Evolutionary conservation across 1,140 invertebrate species (phyloP).

Genomic region (Doryteuthis pealeii): DNA sequence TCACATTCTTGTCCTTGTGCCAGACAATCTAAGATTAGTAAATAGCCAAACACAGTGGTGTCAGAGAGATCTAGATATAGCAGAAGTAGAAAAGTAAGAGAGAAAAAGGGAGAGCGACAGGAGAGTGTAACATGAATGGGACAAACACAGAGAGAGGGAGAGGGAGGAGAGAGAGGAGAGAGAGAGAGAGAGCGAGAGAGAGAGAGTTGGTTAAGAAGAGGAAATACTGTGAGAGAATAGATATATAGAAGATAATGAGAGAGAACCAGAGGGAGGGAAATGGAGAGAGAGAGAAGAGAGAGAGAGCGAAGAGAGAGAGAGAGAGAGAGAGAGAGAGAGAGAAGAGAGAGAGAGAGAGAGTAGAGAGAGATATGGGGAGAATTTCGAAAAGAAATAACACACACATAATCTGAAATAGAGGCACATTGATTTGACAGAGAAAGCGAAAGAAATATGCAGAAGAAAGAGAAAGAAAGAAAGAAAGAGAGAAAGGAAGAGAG

Average conservation of each 20-base stretch:
- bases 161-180: neutral
- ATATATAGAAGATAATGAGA: neutral
- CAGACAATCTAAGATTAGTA: too few relatives aligned
- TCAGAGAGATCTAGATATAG: neutral
- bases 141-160: neutral
- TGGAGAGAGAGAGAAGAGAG: neutral
- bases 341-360: neutral
- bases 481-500: too few relatives aligned
- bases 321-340: constrained; percentile 1
- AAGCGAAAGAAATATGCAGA: neutral
- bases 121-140: neutral
- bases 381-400: neutral
- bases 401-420: too few relatives aligned
- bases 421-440: neutral
- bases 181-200: neutral
- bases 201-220: neutral
- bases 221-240: neutral
- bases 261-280: neutral
- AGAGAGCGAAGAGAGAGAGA: neutral
- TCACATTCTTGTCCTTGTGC: too few relatives aligned
- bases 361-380: neutral
- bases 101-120: neutral
- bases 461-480: too few relatives aligned
- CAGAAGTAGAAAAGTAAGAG: neutral
- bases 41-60: too few relatives aligned